Evolutionary conservation across 1,140 invertebrate genomes (phyloP), one percentile per base, ranked within the genome.

Genomic region (Cataglyphis hispanica): DNA sequence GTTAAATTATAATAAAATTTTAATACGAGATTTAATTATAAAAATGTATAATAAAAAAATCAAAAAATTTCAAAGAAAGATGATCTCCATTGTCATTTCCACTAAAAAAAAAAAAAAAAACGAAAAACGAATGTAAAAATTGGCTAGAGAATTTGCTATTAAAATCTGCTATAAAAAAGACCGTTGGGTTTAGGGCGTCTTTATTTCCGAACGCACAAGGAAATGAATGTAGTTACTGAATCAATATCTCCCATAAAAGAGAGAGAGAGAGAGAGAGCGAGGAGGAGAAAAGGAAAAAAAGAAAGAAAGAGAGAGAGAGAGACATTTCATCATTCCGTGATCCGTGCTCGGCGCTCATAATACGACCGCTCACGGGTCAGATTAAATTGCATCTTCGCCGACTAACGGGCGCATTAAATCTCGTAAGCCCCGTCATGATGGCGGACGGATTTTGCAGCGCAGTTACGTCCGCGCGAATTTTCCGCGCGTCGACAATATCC

Each of bases 391-490:
- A 72, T 83, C 78, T 83, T 61, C 78, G 67, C 40, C 53, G 78
- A 43, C 78, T 83, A 84, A 77, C 69, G 72, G 81, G 60, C 72
- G 81, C 40, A 64, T 84, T 75, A 77, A 84, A 77, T 75, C 81
- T 80, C 63, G 75, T 85, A 85, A 67, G 72, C 81, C 37, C 22
- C 72, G 31, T 46, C 72, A 19, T 58, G 60, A 77, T 77, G 81
- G 81, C 72, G 61, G 74, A 53, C 53, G 61, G 74, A 53, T 63
- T 84, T 58, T 34, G 64, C 63, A 69, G 53, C 76, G 64, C 46
- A 83, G 64, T 72, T 83, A 83, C 66, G 78, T 72, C 77, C 64
- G 56, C 53, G 61, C 77, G 80, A 86, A 86, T 86, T 83, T 86
- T 80, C 78, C 61, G 78, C 46, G 27, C 40, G 66, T 83, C 58